Conservation (phyloP, 2,888 invertebrate species). For the Prenolepis imparis region DNA sequence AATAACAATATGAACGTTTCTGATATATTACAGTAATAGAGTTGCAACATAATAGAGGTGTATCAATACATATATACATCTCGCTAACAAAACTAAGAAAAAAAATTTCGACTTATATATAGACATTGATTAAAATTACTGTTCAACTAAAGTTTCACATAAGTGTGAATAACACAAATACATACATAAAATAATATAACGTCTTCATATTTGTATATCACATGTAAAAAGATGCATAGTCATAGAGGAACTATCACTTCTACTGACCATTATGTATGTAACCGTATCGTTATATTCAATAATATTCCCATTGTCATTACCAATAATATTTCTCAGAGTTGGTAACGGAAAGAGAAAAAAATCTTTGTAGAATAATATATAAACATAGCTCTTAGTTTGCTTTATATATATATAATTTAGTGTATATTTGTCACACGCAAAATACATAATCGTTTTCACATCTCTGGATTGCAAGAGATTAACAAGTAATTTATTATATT, state of each 20-base stretch:
- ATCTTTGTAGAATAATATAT: neutral
- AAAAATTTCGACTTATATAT: constrained; percentile 28
- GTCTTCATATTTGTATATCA: constrained; percentile 1
- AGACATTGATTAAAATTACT: neutral
- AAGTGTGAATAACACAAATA: constrained; percentile 19
- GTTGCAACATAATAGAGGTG: constrained; percentile 57
- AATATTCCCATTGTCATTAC: neutral
- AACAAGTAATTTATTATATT: constrained; percentile 11
- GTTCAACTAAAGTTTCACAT: constrained; percentile 7
- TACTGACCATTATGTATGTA: neutral
- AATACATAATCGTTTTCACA: neutral
- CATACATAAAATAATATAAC: constrained; percentile 15
- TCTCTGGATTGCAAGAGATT: neutral
- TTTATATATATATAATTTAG: neutral
- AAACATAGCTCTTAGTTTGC: neutral
- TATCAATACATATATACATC: constrained; percentile 59
- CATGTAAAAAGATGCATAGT: constrained; percentile 19
- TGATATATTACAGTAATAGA: constrained; percentile 40
- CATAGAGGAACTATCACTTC: constrained; percentile 14
- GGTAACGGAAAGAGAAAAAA: neutral
- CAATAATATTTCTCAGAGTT: neutral
- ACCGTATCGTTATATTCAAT: neutral
- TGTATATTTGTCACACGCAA: neutral
- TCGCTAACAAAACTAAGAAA: constrained; percentile 33
- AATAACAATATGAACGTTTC: constrained; percentile 47